A percentile compares a stretch with the other conserved stretches of the same genome.
These are phyloP conservation scores for Creontiades dilutus DNA, from an alignment of 2,888 invertebrate genomes.

Conservation along the genomic window DNA sequence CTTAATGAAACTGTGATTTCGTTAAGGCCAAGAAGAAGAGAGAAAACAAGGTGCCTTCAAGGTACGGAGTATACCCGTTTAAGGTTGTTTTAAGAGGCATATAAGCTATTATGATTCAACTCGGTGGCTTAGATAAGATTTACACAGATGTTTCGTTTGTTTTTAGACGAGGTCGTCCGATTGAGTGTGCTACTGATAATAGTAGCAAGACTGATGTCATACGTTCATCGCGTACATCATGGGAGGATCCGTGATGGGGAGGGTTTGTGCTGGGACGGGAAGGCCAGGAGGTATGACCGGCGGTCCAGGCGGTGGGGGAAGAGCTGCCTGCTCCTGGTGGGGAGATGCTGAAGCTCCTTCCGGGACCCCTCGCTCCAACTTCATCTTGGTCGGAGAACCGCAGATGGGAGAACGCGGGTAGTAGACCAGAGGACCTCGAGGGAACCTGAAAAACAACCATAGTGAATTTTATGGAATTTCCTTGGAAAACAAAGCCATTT, in stretches of 20 bases:
- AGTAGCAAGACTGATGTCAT: constrained; percentile 80
- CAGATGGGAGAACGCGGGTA: constrained; percentile 73
- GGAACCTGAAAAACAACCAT: constrained; percentile 53
- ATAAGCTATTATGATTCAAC: not conserved
- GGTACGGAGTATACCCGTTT: too few relatives aligned
- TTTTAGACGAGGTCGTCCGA: constrained; percentile 62
- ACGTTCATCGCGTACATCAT: constrained; percentile 94
- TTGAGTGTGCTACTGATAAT: constrained; percentile 73
- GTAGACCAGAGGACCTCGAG: constrained; percentile 72
- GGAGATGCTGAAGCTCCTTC: constrained; percentile 83
- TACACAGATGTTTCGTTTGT: not conserved
- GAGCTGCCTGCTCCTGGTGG: constrained; percentile 77
- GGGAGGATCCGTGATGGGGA: constrained; percentile 77
- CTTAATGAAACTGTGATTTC: too few relatives aligned
- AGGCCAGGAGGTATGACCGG: constrained; percentile 82
- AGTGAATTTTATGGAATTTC: not conserved
- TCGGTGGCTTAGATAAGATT: not conserved
- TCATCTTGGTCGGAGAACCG: constrained; percentile 80
- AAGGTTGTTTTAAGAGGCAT: too few relatives aligned
- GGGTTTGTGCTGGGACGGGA: constrained; percentile 38
- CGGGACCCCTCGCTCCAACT: constrained; percentile 83
- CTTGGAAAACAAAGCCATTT: too few relatives aligned
- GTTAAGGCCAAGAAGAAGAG: too few relatives aligned
- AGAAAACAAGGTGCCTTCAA: too few relatives aligned
- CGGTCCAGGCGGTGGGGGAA: constrained; percentile 70